These are phyloP conservation scores for Petrocephalus schoutedeni DNA, from an alignment of 2,797 vertebrate genomes.

Conservation along the genomic window DNA sequence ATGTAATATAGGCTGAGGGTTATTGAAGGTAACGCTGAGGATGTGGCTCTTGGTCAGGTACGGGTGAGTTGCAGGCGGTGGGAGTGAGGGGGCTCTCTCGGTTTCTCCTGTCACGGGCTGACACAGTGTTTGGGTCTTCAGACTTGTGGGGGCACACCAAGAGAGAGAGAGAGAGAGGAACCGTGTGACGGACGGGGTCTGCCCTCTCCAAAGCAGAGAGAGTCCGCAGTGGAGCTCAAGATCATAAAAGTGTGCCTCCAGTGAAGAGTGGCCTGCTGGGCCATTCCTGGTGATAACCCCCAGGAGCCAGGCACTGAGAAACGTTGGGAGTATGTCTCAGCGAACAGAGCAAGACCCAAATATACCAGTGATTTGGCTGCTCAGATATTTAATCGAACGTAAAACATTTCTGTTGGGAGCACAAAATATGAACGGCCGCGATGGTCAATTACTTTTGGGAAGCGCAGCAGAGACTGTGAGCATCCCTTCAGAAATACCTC, in stretches of 20 bases:
- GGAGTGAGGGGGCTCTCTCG: not conserved
- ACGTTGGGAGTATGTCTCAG: not conserved
- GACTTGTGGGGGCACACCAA: not conserved
- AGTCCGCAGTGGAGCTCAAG: not conserved
- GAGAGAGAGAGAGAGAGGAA: not conserved
- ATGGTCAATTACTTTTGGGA: not conserved
- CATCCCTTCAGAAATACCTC: not conserved
- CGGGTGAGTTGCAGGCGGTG: not conserved
- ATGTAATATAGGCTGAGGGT: conserved; percentile 34
- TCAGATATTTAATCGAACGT: not conserved
- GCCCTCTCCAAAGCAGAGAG: not conserved
- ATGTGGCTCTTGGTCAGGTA: not conserved
- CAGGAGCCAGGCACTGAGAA: not conserved
- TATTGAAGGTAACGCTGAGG: not conserved
- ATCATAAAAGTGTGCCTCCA: not conserved
- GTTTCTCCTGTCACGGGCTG: not conserved
- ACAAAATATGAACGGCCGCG: not conserved
- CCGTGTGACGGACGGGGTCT: not conserved
- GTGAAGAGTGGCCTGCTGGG: not conserved
- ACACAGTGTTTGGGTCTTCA: not conserved
- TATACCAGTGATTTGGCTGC: not conserved
- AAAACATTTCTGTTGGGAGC: not conserved
- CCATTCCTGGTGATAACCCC: not conserved
- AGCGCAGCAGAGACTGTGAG: not conserved
- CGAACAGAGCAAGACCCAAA: not conserved